Percentiles rank a stretch among this genome's conserved stretches.
These are phyloP conservation scores for Enteromius anoplus DNA, from an alignment of 2,797 vertebrate species.

Conservation along the genomic window DNA sequence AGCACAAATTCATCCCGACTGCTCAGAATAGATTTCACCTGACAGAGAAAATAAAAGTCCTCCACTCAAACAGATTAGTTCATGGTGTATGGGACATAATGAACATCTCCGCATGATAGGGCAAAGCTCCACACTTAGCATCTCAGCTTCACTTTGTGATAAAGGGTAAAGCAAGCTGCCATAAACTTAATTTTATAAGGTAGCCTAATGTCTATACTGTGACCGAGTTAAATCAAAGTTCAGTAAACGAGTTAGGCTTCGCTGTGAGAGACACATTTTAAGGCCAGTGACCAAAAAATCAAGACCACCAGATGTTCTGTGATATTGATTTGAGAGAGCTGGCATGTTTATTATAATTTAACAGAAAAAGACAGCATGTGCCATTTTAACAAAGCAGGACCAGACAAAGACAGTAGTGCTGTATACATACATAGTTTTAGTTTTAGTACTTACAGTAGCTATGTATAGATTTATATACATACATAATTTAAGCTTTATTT, in stretches of 20 bases:
- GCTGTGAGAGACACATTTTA: not conserved
- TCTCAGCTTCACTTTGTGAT: conserved; percentile 8
- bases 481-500: not conserved
- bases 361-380: not conserved
- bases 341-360: not conserved
- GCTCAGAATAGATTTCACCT: conserved; percentile 51
- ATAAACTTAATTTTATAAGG: not conserved
- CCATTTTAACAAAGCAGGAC: not conserved
- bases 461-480: too few species aligned
- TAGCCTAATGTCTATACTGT: not conserved
- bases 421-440: too few species aligned
- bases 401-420: not conserved
- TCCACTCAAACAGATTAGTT: conserved; percentile 22
- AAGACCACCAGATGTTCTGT: not conserved
- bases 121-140: conserved; percentile 17
- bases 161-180: not conserved
- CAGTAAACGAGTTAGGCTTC: not conserved
- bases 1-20: conserved; percentile 47
- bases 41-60: conserved; percentile 51
- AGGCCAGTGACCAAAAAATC: not conserved
- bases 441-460: too few species aligned
- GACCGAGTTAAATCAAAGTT: conserved; percentile 1
- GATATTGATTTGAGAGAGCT: not conserved
- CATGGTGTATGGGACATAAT: conserved; percentile 18
- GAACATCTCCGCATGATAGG: conserved; percentile 26